These are phyloP conservation scores for Paedocypris micromegethes DNA, from an alignment of 2,797 vertebrate species.

Conservation along the genomic window DNA sequence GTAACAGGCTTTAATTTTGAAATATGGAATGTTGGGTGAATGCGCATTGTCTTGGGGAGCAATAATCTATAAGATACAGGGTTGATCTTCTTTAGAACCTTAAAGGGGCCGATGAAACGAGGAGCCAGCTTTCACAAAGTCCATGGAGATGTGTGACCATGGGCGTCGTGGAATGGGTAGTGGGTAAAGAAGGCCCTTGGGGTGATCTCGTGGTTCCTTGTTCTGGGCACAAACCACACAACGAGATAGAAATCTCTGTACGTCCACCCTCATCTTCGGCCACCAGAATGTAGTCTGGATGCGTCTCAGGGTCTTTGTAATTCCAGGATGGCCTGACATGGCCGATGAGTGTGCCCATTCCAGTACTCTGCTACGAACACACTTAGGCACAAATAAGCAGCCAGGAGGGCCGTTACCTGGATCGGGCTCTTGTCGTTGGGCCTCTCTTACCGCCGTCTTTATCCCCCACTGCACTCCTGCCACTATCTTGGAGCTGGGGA, in stretches of 20 bases:
- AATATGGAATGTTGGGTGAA: constrained; percentile 4
- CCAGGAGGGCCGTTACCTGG: neutral
- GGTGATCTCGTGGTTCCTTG: neutral
- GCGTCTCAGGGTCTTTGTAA: neutral
- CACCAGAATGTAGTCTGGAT: neutral
- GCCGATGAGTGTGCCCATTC: neutral
- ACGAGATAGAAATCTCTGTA: neutral
- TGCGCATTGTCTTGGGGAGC: neutral
- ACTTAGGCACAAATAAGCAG: neutral
- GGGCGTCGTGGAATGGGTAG: neutral
- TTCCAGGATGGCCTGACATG: neutral
- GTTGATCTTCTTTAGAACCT: neutral
- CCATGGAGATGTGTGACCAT: neutral
- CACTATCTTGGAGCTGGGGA: neutral
- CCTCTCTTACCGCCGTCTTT: neutral
- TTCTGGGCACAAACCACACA: neutral
- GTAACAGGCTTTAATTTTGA: neutral
- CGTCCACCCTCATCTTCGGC: neutral
- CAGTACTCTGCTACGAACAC: neutral
- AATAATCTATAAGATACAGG: neutral
- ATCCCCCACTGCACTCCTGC: neutral
- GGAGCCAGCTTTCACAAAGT: neutral
- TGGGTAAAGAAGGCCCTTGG: neutral
- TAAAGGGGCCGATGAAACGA: neutral
- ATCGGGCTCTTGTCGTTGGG: neutral